Percentiles rank a stretch among this genome's conserved stretches.
phyloP scores from a whole-genome alignment of 2,113 vertebrate genomes.

The Ptilonorhynchus violaceus region DNA sequence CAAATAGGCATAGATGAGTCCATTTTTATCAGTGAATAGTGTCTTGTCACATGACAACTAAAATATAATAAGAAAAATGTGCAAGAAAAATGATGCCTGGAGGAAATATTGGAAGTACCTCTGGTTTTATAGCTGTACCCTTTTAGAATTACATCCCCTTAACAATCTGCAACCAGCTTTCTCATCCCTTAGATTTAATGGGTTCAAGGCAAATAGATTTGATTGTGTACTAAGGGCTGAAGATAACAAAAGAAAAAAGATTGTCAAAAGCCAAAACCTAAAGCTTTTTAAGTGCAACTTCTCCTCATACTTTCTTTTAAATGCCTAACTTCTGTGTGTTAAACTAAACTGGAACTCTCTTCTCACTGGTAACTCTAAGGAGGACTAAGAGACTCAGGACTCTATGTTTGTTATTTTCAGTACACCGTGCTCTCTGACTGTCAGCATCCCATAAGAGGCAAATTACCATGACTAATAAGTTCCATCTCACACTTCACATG shows the following conservation, averaged over 20 bases:
- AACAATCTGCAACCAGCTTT: not conserved
- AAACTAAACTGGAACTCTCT: not conserved
- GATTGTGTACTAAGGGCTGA: not conserved
- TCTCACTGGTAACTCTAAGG: not conserved
- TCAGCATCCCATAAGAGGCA: not conserved
- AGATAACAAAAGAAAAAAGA: not conserved
- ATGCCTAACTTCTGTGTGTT: not conserved
- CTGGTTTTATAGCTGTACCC: not conserved
- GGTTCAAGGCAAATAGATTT: not conserved
- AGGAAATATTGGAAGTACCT: not conserved
- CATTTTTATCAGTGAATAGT: not conserved
- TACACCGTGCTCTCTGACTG: not conserved
- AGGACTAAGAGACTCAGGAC: not conserved
- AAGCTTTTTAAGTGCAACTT: not conserved
- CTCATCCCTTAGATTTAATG: not conserved
- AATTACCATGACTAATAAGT: constrained; percentile 44
- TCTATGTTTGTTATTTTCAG: not conserved
- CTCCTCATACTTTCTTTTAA: not conserved
- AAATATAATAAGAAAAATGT: not conserved
- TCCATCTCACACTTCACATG: constrained; percentile 31
- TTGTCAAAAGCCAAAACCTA: not conserved
- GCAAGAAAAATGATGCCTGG: not conserved
- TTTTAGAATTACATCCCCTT: not conserved
- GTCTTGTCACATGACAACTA: not conserved
- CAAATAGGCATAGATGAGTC: not conserved